phyloP scores from a whole-genome alignment of 2,113 vertebrate species.

The Corythoichthys intestinalis region DNA sequence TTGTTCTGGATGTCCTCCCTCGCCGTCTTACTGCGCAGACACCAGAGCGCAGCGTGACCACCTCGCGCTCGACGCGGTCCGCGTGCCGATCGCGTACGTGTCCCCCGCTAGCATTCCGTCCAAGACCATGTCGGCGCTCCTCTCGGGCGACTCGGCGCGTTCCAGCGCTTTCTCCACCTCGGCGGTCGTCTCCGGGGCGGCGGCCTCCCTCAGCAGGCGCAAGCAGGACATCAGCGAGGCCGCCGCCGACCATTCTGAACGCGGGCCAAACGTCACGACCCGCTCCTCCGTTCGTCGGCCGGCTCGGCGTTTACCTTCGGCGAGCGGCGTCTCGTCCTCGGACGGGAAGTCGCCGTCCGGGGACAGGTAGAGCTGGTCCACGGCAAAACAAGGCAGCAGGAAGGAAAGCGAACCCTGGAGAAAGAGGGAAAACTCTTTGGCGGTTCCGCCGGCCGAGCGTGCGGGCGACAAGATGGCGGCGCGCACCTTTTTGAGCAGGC shows the following conservation, averaged over 20 bases:
- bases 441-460: neutral
- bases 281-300: neutral
- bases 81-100: slow-evolving; percentile 63
- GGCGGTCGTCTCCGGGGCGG: slow-evolving; percentile 82
- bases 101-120: slow-evolving; percentile 86
- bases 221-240: slow-evolving; percentile 89
- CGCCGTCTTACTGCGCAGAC: slow-evolving; percentile 72
- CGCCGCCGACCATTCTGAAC: slow-evolving; percentile 79
- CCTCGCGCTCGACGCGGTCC: too few species aligned
- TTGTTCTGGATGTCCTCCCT: slow-evolving; percentile 88
- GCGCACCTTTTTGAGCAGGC: slow-evolving; percentile 81
- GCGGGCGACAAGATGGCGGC: neutral
- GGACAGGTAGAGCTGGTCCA: slow-evolving; percentile 90
- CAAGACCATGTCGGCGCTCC: slow-evolving; percentile 84
- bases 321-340: slow-evolving; percentile 82
- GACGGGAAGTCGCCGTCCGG: slow-evolving; percentile 80
- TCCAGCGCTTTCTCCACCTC: slow-evolving; percentile 89
- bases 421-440: neutral
- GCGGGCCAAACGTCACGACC: neutral
- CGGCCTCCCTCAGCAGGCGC: slow-evolving; percentile 80
- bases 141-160: slow-evolving; percentile 85
- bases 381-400: slow-evolving; percentile 84
- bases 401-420: slow-evolving; percentile 86
- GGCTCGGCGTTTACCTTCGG: slow-evolving; percentile 75
- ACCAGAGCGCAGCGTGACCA: too few species aligned